Base-by-base conservation (phyloP, 53 echinoderm and acorn worm genomes). In the Echinometra lucunter region DNA sequence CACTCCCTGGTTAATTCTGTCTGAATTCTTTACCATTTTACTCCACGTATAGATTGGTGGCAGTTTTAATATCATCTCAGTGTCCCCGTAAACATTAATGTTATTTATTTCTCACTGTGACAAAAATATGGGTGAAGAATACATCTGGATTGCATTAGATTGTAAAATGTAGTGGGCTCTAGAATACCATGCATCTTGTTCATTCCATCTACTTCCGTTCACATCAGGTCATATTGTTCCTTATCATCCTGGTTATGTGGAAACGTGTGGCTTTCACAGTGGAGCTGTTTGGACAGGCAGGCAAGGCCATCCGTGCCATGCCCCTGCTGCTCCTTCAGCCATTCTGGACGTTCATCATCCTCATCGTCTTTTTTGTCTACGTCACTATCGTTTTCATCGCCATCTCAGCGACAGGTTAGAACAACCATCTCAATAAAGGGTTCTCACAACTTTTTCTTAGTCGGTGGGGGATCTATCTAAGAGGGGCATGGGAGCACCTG, bases 231-330 rank as follows among this genome's bases (percentile, higher is more conserved):
- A 94, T 98, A 32, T 94, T 99, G 10, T 93, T 97, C 38, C 91
- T 98, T 57, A 96, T 99, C 25, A 98, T 99, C 95, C 66, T 99
- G 57, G 97, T 99, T 32, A 99, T 99, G 99, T 94, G 99, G 25
- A 98, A 98, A 94, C 96, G 99, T 27, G 96, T 99, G 9, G 96
- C 96, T 1, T 99, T 99, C 94, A 97, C 98, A 5, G 94, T 97
- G 21, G 98, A 98, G 95, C 96, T 99, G 55, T 96, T 98, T 47
- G 95, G 95, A 58, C 96, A 99, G 93, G 99, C 99, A 1, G 99
- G 99, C 83, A 99, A 99, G 95, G 97, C 98, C 66, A 90, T 99
- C 66, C 91, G 96, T 10, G 96, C 97, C 42, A 99, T 99, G 99
- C 99, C 99, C 15, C 91, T 99, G 44, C 95, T 99, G 6, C 97